A percentile compares a stretch with the other conserved stretches of the same genome.
Evolutionary conservation across 1,140 invertebrate genomes (phyloP).

Genomic region (Temnothorax nylanderi): DNA sequence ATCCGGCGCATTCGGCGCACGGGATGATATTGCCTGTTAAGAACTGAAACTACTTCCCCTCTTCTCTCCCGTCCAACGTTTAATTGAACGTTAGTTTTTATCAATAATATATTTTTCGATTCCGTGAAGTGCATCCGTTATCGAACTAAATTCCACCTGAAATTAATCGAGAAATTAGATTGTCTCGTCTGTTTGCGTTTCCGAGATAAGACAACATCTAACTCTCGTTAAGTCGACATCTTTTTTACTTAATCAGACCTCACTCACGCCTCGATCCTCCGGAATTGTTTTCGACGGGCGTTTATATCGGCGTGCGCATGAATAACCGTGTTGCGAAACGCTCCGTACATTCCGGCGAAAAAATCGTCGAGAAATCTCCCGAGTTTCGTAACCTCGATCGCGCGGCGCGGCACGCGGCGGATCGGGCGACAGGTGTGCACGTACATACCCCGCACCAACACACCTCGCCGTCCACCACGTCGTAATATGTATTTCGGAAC

Average conservation of each 20-base stretch:
- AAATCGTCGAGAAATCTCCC: constrained; percentile 33
- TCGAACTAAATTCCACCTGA: neutral
- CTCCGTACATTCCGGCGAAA: neutral
- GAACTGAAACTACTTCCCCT: neutral
- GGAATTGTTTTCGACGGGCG: neutral
- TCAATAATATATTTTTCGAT: neutral
- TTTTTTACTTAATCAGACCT: neutral
- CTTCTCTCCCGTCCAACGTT: neutral
- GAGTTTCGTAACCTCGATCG: constrained; percentile 55
- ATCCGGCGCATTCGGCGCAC: neutral
- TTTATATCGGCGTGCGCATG: neutral
- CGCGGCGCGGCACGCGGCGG: neutral
- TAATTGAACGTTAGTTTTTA: neutral
- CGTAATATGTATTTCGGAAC: constrained; percentile 31
- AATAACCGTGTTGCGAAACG: neutral
- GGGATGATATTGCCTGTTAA: no score
- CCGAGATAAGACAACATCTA: neutral
- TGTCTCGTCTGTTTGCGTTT: neutral
- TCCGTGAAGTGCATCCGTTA: neutral
- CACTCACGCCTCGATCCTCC: no score
- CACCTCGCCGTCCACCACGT: neutral
- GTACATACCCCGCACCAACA: neutral
- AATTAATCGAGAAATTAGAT: neutral
- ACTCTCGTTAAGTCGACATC: neutral
- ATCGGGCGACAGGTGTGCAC: constrained; percentile 25